Conservation (phyloP, 2,797 vertebrate genomes). For the Antrozous pallidus region DNA sequence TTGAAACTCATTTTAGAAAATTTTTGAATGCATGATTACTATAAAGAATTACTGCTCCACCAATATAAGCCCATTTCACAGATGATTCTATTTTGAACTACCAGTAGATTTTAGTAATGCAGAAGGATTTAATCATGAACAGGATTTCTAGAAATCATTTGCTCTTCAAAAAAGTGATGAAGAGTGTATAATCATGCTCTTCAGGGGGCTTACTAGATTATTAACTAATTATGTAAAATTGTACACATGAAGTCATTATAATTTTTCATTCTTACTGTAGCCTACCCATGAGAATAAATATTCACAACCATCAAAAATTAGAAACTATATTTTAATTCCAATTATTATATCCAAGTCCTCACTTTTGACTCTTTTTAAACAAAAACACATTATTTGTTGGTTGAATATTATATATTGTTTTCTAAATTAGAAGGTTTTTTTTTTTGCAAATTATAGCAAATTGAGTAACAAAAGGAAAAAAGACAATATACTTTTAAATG, state of each 20-base stretch:
- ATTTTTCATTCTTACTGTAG: neutral
- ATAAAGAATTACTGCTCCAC: neutral
- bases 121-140: neutral
- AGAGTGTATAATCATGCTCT: neutral
- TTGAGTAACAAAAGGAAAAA: neutral
- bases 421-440: neutral
- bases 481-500: neutral
- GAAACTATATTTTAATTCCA: neutral
- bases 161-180: neutral
- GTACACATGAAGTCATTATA: neutral
- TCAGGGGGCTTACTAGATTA: neutral
- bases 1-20: constrained; percentile 23
- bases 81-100: neutral
- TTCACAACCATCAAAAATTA: neutral
- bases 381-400: neutral
- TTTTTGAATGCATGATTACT: neutral
- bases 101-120: constrained; percentile 17
- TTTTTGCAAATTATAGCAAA: neutral
- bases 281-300: neutral
- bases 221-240: neutral
- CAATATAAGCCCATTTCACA: neutral
- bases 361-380: neutral
- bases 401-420: neutral
- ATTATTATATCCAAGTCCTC: neutral
- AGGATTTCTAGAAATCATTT: neutral